Conservation (phyloP, 2,113 vertebrate genomes). For the Poecile atricapillus region DNA sequence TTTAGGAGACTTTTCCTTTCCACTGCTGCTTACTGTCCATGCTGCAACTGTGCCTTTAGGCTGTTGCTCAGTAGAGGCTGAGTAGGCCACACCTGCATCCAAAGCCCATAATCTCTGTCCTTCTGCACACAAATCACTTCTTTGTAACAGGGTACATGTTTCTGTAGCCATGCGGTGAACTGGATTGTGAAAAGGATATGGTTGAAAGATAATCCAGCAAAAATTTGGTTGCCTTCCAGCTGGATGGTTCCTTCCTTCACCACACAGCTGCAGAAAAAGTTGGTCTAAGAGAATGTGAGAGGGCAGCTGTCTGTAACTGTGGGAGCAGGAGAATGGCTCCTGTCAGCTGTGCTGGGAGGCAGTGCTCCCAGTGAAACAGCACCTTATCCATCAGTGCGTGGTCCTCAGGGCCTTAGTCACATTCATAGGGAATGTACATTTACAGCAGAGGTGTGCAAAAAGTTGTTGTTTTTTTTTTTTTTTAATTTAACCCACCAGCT, state of each 20-base stretch:
- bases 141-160: background rate
- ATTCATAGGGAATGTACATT: background rate
- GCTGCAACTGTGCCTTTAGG: background rate
- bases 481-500: background rate
- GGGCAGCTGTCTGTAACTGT: background rate
- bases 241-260: background rate
- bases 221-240: background rate
- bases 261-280: constrained; percentile 22
- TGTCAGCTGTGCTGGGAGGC: background rate
- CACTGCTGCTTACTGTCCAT: background rate
- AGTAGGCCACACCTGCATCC: background rate
- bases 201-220: background rate
- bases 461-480: background rate
- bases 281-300: background rate
- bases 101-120: background rate
- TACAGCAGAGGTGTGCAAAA: background rate
- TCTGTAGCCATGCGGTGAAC: background rate
- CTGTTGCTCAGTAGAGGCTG: background rate
- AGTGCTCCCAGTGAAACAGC: background rate
- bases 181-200: background rate
- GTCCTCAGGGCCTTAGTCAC: accelerated
- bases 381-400: background rate
- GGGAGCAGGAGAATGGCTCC: background rate
- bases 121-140: background rate
- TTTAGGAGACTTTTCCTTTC: background rate